phyloP scores from a whole-genome alignment of 2,797 vertebrate species.

The Rousettus madagascariensis region DNA sequence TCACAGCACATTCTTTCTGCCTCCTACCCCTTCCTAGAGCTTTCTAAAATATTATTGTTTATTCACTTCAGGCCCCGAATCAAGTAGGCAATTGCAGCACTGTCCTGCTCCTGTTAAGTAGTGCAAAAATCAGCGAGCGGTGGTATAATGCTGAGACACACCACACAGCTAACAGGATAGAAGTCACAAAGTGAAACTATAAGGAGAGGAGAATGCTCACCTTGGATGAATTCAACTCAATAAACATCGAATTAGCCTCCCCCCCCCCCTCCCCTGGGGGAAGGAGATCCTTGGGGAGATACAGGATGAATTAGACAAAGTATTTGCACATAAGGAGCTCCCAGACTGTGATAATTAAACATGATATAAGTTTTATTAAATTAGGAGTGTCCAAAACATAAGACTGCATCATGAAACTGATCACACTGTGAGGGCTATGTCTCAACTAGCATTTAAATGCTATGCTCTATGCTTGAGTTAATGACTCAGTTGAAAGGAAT shows the following conservation, averaged over 20 bases:
- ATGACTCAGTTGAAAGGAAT: conserved; percentile 62
- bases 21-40: neutral
- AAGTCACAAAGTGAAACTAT: neutral
- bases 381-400: neutral
- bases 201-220: neutral
- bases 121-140: neutral
- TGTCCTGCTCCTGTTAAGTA: neutral
- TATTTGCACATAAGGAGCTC: neutral
- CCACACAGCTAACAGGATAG: neutral
- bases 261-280: too few relatives aligned
- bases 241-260: neutral
- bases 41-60: neutral
- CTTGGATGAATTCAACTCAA: neutral
- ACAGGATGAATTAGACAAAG: neutral
- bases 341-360: neutral
- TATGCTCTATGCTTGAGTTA: neutral
- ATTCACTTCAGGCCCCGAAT: neutral
- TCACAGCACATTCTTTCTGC: neutral
- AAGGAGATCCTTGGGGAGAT: neutral
- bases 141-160: neutral
- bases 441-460: conserved; percentile 26
- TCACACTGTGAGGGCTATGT: neutral
- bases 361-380: neutral
- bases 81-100: neutral
- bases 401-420: neutral